phyloP scores from a whole-genome alignment of 2,888 invertebrate species.

The Stenodera caucasica region DNA sequence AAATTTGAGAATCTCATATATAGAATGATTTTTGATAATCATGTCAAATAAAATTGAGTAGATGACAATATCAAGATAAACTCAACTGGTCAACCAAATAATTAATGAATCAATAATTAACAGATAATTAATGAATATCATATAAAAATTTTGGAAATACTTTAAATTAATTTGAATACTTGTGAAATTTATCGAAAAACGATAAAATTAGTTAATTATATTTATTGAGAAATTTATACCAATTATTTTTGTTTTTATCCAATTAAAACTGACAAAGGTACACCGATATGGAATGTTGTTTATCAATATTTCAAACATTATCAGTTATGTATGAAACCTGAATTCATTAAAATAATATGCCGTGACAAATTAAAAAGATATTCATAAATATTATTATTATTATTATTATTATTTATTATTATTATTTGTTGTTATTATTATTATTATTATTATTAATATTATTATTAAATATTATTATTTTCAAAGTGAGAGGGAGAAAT shows the following conservation, averaged over 20 bases:
- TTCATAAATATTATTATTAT: neutral
- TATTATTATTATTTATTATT: no score
- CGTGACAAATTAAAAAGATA: constrained; percentile 1
- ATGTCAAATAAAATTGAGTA: neutral
- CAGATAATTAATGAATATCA: neutral
- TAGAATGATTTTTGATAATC: neutral
- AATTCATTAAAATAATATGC: constrained; percentile 2
- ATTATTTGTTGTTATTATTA: no score
- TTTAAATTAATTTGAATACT: neutral
- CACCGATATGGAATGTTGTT: constrained; percentile 1
- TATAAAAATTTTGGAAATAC: neutral
- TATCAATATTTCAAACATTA: constrained; percentile 6
- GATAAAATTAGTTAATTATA: neutral
- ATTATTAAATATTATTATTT: no score
- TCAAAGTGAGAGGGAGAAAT: no score
- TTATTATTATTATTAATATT: no score
- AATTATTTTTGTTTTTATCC: constrained; percentile 6
- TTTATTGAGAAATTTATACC: constrained; percentile 1
- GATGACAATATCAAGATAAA: neutral
- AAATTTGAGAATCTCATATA: constrained; percentile 8
- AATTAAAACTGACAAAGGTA: constrained; percentile 5
- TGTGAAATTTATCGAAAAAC: neutral
- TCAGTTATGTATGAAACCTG: constrained; percentile 5
- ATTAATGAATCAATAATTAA: neutral
- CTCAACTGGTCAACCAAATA: neutral